A percentile compares a stretch with the other conserved stretches of the same genome.
phyloP scores from a whole-genome alignment of 2,888 invertebrate genomes.

The Lepeophtheirus nordmannii region DNA sequence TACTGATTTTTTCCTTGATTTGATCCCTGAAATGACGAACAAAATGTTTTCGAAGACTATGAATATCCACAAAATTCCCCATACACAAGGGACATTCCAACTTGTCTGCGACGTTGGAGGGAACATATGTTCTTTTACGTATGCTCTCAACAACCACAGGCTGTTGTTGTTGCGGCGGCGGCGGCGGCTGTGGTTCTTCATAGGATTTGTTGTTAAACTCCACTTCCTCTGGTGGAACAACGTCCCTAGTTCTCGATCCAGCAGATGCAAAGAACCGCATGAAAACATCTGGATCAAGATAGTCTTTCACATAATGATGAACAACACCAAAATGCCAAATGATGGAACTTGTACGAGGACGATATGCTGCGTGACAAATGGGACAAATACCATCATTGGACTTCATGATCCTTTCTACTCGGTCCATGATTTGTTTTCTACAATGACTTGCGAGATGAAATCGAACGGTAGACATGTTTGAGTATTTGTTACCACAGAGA shows the following conservation, averaged over 20 bases:
- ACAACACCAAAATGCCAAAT: conserved; percentile 2
- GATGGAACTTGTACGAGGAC: background rate
- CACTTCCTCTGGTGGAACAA: background rate
- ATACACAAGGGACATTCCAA: background rate
- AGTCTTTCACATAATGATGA: background rate
- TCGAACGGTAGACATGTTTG: background rate
- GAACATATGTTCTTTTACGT: background rate
- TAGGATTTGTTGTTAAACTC: no score
- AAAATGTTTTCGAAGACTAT: background rate
- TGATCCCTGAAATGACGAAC: conserved; percentile 4
- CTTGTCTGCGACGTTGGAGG: background rate
- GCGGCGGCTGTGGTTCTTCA: background rate
- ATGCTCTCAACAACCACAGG: background rate
- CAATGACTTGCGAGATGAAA: conserved; percentile 1
- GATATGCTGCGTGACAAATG: background rate
- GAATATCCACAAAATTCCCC: conserved; percentile 4
- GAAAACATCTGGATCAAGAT: background rate
- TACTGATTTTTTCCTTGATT: background rate
- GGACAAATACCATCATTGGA: background rate
- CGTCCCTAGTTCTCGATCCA: background rate
- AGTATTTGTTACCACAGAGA: background rate
- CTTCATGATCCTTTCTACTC: conserved; percentile 3
- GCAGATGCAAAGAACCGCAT: background rate
- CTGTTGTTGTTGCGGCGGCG: background rate
- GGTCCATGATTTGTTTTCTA: background rate